A percentile compares a stretch with the other conserved stretches of the same genome.
These are phyloP conservation scores for Drosophila parvula DNA, from an alignment of 1,140 invertebrate genomes.

Conservation along the genomic window DNA sequence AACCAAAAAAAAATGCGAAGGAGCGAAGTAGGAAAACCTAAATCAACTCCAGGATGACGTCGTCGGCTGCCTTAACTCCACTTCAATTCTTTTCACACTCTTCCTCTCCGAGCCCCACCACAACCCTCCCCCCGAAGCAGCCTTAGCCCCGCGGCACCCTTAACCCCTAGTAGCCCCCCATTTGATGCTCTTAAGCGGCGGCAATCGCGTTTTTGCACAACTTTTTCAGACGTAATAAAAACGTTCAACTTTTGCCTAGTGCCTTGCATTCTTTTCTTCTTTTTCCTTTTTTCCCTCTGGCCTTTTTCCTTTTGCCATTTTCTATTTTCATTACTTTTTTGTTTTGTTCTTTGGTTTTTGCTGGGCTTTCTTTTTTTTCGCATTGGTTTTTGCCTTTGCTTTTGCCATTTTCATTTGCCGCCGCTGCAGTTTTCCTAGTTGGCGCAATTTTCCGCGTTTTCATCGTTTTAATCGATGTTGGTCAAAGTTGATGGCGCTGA, in stretches of 20 bases:
- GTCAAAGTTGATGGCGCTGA: slow-evolving; percentile 70
- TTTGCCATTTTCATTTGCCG: slow-evolving; percentile 77
- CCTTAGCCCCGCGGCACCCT: slow-evolving; percentile 15
- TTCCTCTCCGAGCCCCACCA: neutral
- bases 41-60: slow-evolving; percentile 65
- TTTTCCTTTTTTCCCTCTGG: slow-evolving; percentile 3
- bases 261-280: slow-evolving; percentile 32
- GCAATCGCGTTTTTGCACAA: slow-evolving; percentile 79
- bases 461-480: slow-evolving; percentile 83
- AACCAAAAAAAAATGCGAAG: slow-evolving; percentile 59
- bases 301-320: slow-evolving; percentile 18
- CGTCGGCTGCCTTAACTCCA: slow-evolving; percentile 38
- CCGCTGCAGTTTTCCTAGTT: slow-evolving; percentile 78
- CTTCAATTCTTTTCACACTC: slow-evolving; percentile 19
- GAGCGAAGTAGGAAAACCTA: slow-evolving; percentile 41
- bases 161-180: slow-evolving; percentile 4
- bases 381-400: slow-evolving; percentile 38
- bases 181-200: slow-evolving; percentile 74
- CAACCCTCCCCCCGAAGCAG: neutral
- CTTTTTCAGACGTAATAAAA: slow-evolving; percentile 78
- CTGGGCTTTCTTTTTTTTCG: slow-evolving; percentile 29
- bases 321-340: slow-evolving; percentile 21
- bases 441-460: slow-evolving; percentile 81
- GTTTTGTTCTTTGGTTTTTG: slow-evolving; percentile 25
- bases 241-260: slow-evolving; percentile 75